Evolutionary conservation across 1,140 invertebrate species (phyloP).

Genomic region (Bombus impatiens): DNA sequence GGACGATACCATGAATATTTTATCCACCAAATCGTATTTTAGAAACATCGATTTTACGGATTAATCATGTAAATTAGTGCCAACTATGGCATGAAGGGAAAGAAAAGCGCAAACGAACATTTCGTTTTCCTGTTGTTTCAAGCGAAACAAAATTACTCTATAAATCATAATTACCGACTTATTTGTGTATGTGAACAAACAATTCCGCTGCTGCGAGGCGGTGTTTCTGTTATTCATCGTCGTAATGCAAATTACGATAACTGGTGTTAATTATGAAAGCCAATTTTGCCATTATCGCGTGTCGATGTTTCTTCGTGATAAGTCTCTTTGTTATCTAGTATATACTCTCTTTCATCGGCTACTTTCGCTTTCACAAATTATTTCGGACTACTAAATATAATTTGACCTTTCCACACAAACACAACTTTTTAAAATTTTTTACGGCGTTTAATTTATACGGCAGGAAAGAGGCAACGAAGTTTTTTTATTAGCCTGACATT

Average conservation of each 20-base stretch:
- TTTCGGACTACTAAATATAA: neutral
- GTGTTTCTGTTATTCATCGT: constrained; percentile 1
- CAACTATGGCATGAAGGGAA: neutral
- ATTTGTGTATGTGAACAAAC: neutral
- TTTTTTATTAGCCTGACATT: no score
- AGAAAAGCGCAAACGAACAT: neutral
- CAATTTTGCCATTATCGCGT: constrained; percentile 29
- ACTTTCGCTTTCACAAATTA: neutral
- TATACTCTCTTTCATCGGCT: neutral
- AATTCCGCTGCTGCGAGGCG: neutral
- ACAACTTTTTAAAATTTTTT: no score
- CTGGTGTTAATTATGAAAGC: constrained; percentile 45
- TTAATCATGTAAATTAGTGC: neutral
- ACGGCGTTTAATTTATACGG: no score
- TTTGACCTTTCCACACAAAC: neutral
- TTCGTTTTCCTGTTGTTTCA: neutral
- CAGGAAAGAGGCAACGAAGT: no score
- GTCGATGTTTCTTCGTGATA: constrained; percentile 12
- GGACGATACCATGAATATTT: constrained; percentile 14
- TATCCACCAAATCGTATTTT: neutral
- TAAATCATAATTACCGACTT: constrained; percentile 12
- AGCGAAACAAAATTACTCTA: no score
- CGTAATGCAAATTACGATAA: constrained; percentile 16
- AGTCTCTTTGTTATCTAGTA: neutral
- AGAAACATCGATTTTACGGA: neutral